Evolutionary conservation across 2,113 vertebrate species (phyloP).

Genomic region (Euleptes europaea): DNA sequence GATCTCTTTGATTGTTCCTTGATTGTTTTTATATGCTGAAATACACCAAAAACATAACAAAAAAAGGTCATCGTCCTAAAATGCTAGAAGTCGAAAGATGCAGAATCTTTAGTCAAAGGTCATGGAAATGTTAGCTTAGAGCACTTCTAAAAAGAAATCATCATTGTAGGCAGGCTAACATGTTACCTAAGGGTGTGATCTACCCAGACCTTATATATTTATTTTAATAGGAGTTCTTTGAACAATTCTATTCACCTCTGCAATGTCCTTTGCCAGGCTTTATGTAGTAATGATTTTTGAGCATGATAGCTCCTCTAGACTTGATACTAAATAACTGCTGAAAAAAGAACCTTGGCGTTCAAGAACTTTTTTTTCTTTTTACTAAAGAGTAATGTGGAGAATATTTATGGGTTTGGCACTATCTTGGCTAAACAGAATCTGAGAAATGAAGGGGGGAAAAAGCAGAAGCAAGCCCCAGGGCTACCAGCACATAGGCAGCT

Average conservation of each 20-base stretch:
- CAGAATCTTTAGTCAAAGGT: not conserved
- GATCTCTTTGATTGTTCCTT: no score
- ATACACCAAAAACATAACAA: not conserved
- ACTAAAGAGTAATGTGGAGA: not conserved
- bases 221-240: not conserved
- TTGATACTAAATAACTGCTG: not conserved
- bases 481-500: not conserved
- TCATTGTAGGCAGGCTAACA: not conserved
- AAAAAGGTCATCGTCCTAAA: not conserved
- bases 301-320: not conserved
- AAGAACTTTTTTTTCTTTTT: not conserved
- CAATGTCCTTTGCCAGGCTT: not conserved
- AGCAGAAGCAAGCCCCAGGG: rapidly evolving
- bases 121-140: not conserved
- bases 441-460: not conserved
- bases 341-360: not conserved
- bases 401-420: not conserved
- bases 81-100: not conserved
- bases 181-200: not conserved
- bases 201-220: not conserved
- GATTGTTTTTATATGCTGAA: not conserved
- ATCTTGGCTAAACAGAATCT: not conserved
- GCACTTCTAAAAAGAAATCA: not conserved
- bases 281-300: not conserved
- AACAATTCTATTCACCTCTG: not conserved